Evolutionary conservation across 2,113 vertebrate genomes (phyloP).

Genomic region (Heteronetta atricapilla): DNA sequence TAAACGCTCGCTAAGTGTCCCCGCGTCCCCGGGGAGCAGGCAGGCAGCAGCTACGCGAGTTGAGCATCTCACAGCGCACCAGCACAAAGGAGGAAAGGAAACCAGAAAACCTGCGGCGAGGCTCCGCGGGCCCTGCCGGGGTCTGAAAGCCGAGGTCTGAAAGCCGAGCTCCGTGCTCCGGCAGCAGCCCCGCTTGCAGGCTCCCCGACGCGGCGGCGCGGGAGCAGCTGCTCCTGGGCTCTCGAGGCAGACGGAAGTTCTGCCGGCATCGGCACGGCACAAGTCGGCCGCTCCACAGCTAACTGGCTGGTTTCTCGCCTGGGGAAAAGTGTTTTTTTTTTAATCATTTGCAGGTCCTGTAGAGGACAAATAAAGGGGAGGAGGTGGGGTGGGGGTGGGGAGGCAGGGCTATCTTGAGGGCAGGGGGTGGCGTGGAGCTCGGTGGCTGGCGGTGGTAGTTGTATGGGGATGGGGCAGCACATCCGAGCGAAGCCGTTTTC

Average conservation of each 20-base stretch:
- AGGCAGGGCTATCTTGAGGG: background rate
- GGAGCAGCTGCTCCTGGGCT: background rate
- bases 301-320: background rate
- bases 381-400: background rate
- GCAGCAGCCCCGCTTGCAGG: background rate
- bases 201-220: background rate
- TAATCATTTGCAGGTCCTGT: background rate
- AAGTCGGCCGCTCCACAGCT: background rate
- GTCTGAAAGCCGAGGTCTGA: background rate
- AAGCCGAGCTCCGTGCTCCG: background rate
- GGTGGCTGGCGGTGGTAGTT: fast-evolving
- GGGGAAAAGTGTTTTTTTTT: background rate
- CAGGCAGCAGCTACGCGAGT: background rate
- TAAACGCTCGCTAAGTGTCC: background rate
- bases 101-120: background rate
- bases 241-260: constrained; percentile 19
- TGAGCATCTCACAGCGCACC: fast-evolving
- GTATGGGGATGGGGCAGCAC: background rate
- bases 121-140: fast-evolving
- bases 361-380: background rate
- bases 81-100: background rate
- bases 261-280: background rate
- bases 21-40: background rate
- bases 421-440: background rate
- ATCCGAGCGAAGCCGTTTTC: background rate